Base-by-base conservation (phyloP, 2,113 vertebrate species). In the Brevimyrus niger region DNA sequence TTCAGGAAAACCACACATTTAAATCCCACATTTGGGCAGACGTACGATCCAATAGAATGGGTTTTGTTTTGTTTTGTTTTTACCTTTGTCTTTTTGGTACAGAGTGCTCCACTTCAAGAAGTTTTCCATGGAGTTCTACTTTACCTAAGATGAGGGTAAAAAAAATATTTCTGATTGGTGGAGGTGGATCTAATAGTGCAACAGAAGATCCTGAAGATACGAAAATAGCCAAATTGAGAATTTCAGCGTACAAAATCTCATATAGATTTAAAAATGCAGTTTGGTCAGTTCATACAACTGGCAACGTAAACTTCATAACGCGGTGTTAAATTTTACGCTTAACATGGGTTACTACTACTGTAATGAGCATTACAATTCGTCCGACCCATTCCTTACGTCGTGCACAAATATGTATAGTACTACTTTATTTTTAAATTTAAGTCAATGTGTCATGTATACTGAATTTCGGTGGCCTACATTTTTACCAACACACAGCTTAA, bases 71-170 rank as follows among this genome's bases (percentile, higher is more conserved):
- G 15, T 53, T 53, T 53, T 47, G 17, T 88, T 38, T 86, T 96
- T 97, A 99, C 98, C 98, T 98, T 96, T 98, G 98, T 95, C 97
- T 97, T 96, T 99, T 99, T 84, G 98, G 98, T 91, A 99, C 98
- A 8, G 98, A 99, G 92, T 98, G 96, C 89, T 99, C 98, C 94
- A 99, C 98, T 96, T 99, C 97, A 90, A 99, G 95, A 95, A 97
- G 93, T 97, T 99, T 98, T 91, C 98, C 98, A 90, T 98, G 97
- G 93, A 99, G 97, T 95, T 99, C 98, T 95, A 97, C 97, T 98
- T 99, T 99, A 96, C 98, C 98, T 99, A 95, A 65, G 23, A 53
- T 51, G 50, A 51, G 46, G 88, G 35, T 11, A 92, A 80, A 80
- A 80, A 80, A 80, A 51, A 91, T 58, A 92, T 8, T 90, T 92